Conservation (phyloP, 2,113 vertebrate species). For the Bos taurus region DNA sequence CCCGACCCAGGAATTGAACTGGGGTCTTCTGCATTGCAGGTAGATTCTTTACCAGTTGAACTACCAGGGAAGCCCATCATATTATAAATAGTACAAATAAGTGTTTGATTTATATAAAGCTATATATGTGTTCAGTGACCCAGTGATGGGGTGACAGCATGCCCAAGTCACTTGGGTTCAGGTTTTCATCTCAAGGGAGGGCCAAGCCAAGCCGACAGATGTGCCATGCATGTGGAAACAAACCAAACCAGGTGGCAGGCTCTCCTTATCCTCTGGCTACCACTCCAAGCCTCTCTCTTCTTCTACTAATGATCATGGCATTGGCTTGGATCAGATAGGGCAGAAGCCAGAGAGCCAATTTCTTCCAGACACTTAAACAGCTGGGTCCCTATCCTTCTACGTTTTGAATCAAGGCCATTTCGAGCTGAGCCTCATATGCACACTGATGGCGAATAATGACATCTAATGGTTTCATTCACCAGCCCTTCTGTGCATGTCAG, state of each 20-base stretch:
- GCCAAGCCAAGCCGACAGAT: background rate
- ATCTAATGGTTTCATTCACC: background rate
- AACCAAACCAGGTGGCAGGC: conserved; percentile 49
- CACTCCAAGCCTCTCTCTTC: conserved; percentile 1
- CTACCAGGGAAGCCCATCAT: background rate
- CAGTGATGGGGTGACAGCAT: background rate
- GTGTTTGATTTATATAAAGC: background rate
- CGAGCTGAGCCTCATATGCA: conserved; percentile 21
- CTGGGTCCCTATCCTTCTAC: conserved; percentile 49
- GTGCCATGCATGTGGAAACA: conserved; percentile 21
- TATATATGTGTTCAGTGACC: background rate
- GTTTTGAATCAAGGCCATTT: conserved; percentile 33
- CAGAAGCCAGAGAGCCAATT: conserved; percentile 56
- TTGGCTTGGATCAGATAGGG: conserved; percentile 37
- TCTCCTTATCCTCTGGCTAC: conserved; percentile 7
- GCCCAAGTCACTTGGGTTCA: background rate
- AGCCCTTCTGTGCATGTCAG: background rate
- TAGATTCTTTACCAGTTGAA: background rate
- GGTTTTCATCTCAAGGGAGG: background rate
- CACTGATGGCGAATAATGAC: background rate
- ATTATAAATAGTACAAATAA: background rate
- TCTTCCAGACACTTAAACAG: conserved; percentile 55
- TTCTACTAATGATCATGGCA: conserved; percentile 47
- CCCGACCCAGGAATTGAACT: background rate
- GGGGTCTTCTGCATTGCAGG: background rate